phyloP scores from a whole-genome alignment of 2,888 invertebrate genomes.

The Achlya flavicornis region DNA sequence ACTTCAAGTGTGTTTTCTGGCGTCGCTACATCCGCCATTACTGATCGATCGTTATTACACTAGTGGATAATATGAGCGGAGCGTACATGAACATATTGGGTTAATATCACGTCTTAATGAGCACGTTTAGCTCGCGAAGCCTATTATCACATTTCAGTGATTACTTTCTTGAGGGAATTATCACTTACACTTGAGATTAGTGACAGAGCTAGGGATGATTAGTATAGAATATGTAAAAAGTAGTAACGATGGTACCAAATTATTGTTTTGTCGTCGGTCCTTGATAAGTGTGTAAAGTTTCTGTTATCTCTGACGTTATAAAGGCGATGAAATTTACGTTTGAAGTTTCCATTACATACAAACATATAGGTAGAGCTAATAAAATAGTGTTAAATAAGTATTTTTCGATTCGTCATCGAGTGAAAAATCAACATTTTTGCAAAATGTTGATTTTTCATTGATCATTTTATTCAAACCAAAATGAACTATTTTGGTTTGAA shows the following conservation, averaged over 20 bases:
- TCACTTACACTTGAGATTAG: neutral
- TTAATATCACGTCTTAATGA: slow-evolving; percentile 4
- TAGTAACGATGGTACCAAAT: neutral
- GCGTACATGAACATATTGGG: neutral
- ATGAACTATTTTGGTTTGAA: too few relatives aligned
- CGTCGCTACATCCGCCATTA: slow-evolving; percentile 8
- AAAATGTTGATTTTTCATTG: too few relatives aligned
- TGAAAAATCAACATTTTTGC: neutral
- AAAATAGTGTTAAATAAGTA: too few relatives aligned
- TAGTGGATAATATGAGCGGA: neutral
- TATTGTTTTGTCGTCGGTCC: too few relatives aligned
- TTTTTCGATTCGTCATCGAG: too few relatives aligned
- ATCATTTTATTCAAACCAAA: too few relatives aligned
- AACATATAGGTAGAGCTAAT: too few relatives aligned
- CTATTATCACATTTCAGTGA: neutral
- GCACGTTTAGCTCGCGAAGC: slow-evolving; percentile 1
- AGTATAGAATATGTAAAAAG: neutral
- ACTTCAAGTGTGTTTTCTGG: slow-evolving; percentile 1
- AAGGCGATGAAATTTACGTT: too few relatives aligned
- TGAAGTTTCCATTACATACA: too few relatives aligned
- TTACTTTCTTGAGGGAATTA: neutral
- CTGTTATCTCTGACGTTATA: too few relatives aligned
- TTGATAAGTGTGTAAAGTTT: too few relatives aligned
- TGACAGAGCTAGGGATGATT: too few relatives aligned
- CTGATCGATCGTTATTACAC: neutral